Base-by-base conservation (phyloP, 2,797 vertebrate genomes). In the Platalea minor region DNA sequence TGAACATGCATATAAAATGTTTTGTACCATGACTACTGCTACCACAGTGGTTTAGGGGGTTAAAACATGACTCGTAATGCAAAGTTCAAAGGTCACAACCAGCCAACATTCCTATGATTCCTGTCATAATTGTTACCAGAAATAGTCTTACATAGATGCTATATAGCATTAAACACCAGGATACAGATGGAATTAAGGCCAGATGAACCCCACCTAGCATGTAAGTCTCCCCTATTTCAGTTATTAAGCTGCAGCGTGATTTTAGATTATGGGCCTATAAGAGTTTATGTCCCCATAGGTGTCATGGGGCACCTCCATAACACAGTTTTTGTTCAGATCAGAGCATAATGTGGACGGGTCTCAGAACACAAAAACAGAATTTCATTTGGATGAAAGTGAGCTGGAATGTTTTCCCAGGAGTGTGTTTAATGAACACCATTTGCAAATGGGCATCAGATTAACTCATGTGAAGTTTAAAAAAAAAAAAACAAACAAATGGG, bases 41-140 rank as follows among this genome's bases (percentile, higher is more conserved):
- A 75, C 29, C 13, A 60, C 37, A 78, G 29, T 61, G 53, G 43
- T 86, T n/a, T 68, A 80, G 20, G 18, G 21, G 23, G 16, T 85
- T 91, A 89, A 93, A 80, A 56, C 5, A n/a, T 53, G 41, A 74
- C 48, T 78, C n/a, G 35, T 19, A 89, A 48, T 2, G 14, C 19
- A 37, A 83, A 95, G 85, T 67, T 74, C 73, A 80, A 75, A 96
- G 69, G 61, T 93, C 13, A 4, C 7, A 88, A 64, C 17, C 35
- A 54, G 31, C 2, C 33, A 81, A 65, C 76, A 95, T 96, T 96
- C 73, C 67, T 85, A 17, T 29, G 17, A 94, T 93, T 94, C 92
- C 20, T 81, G 25, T 13, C 9, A 46, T 85, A 95, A 96, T 90
- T 95, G 24, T 24, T 95, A 45, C 76, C 95, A 95, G 93, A 95